phyloP scores from a whole-genome alignment of 2,113 vertebrate genomes.

The Salvelinus fontinalis region DNA sequence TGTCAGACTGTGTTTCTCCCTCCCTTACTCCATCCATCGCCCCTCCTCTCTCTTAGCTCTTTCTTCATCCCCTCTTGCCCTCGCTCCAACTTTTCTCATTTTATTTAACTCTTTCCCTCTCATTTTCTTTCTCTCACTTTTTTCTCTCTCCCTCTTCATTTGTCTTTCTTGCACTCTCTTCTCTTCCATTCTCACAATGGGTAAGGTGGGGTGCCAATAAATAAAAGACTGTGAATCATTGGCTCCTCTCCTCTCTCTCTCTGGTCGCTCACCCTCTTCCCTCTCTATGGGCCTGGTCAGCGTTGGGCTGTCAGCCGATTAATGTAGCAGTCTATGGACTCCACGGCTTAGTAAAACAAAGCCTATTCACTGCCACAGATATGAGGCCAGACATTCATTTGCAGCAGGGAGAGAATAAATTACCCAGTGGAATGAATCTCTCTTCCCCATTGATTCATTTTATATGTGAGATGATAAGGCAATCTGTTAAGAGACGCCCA shows the following conservation, averaged over 20 bases:
- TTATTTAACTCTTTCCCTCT: constrained; percentile 18
- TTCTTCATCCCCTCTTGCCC: background rate
- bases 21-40: background rate
- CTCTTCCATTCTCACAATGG: constrained; percentile 10
- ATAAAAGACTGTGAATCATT: constrained; percentile 23
- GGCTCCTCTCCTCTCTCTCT: constrained; percentile 20
- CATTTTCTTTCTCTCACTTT: constrained; percentile 24
- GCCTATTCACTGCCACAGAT: constrained; percentile 53
- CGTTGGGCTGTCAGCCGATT: constrained; percentile 38
- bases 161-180: background rate
- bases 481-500: constrained; percentile 40
- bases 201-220: background rate
- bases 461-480: constrained; percentile 37
- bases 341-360: constrained; percentile 56
- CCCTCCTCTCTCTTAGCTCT: constrained; percentile 5
- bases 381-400: constrained; percentile 54
- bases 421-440: constrained; percentile 56
- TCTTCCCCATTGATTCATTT: constrained; percentile 57
- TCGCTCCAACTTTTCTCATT: background rate
- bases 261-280: constrained; percentile 13
- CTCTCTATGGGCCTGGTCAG: constrained; percentile 25
- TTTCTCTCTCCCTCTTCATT: background rate
- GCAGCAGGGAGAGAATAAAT: constrained; percentile 64
- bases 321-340: constrained; percentile 45
- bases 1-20: background rate